These are phyloP conservation scores for Aporophyla nigra DNA, from an alignment of 2,888 invertebrate genomes.

Conservation along the genomic window DNA sequence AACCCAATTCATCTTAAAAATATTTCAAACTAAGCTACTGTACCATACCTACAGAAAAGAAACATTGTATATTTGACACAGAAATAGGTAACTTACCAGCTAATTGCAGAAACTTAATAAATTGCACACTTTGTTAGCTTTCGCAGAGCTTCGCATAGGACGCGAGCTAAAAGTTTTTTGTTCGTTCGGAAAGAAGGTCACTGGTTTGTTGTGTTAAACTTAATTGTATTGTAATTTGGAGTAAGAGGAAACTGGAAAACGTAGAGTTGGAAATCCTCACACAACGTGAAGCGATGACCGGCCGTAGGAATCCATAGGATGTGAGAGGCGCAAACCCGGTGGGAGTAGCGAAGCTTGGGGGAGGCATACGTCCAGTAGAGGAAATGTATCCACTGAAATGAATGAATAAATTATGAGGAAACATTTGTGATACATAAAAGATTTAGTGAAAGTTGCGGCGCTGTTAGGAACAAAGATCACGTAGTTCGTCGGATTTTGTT, in stretches of 20 bases:
- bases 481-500: neutral
- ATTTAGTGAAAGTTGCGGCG: neutral
- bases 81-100: too few species aligned
- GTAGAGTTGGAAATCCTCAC: too few species aligned
- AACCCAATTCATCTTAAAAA: neutral
- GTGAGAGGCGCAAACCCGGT: too few species aligned
- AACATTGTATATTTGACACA: neutral
- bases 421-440: constrained; percentile 10
- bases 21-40: neutral
- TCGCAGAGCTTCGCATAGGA: neutral
- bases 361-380: too few species aligned
- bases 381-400: too few species aligned
- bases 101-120: neutral
- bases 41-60: neutral
- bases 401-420: too few species aligned
- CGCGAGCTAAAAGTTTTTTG: constrained; percentile 11
- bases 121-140: neutral
- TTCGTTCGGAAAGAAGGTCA: constrained; percentile 38
- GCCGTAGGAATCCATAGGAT: too few species aligned
- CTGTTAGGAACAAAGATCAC: neutral
- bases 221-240: constrained; percentile 50
- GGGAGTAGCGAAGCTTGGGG: too few species aligned
- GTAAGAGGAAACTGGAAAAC: constrained; percentile 30
- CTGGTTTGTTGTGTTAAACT: constrained; percentile 43
- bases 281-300: too few species aligned